Conservation (phyloP, 2,797 vertebrate genomes). For the Helicolenus hilgendorfi region DNA sequence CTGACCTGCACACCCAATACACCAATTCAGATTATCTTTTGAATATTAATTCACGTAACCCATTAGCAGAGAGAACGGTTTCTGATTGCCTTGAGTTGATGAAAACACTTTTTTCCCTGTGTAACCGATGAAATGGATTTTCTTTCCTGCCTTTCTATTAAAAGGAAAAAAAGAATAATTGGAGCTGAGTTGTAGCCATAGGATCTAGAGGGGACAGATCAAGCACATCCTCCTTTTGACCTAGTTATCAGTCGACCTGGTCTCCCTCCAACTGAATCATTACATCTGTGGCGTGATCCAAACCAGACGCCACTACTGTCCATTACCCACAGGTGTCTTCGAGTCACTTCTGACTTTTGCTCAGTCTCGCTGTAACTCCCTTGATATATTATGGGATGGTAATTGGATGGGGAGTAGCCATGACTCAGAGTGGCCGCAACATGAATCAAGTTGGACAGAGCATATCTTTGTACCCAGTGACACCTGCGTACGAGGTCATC, state of each 20-base stretch:
- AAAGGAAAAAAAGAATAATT: constrained; percentile 33
- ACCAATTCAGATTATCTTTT: constrained; percentile 46
- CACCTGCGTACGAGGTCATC: constrained; percentile 72
- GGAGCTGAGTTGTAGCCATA: constrained; percentile 34
- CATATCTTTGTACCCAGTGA: constrained; percentile 80
- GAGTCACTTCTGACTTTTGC: constrained; percentile 77
- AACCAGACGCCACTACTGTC: constrained; percentile 77
- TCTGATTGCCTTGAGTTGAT: constrained; percentile 46
- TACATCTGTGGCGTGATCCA: constrained; percentile 72
- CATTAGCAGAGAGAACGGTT: constrained; percentile 48
- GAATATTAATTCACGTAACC: constrained; percentile 66
- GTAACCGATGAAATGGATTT: constrained; percentile 34
- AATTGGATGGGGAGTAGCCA: constrained; percentile 89
- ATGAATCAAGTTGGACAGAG: constrained; percentile 89
- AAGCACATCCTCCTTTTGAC: constrained; percentile 77
- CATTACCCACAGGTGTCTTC: constrained; percentile 86
- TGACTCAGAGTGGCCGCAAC: constrained; percentile 85
- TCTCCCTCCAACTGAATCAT: constrained; percentile 73
- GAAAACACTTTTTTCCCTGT: not conserved
- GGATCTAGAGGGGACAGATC: constrained; percentile 55
- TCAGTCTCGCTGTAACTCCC: constrained; percentile 75
- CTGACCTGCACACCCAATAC: constrained; percentile 40
- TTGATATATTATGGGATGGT: constrained; percentile 89
- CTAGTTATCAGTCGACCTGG: constrained; percentile 82
- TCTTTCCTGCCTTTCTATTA: constrained; percentile 32